These are phyloP conservation scores for Toxotes jaculatrix DNA, from an alignment of 2,113 vertebrate species.

Conservation along the genomic window DNA sequence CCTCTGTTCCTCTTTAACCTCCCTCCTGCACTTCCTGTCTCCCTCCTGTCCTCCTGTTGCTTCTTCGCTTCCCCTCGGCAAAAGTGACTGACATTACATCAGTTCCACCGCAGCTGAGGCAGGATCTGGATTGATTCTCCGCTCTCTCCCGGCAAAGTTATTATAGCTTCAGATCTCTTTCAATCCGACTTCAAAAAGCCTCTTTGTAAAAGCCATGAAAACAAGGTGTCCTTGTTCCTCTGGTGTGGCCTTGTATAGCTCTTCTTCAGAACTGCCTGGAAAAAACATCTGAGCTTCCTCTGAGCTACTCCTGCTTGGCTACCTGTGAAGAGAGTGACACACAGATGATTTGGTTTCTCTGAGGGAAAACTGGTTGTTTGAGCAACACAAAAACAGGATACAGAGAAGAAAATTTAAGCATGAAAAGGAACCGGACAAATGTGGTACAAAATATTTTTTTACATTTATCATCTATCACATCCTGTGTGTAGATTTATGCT, in stretches of 20 bases:
- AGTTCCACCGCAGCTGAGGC: constrained; percentile 30
- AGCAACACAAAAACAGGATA: background rate
- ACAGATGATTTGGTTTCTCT: constrained; percentile 8
- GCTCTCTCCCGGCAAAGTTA: constrained; percentile 23
- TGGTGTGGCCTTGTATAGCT: constrained; percentile 30
- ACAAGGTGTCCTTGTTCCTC: constrained; percentile 31
- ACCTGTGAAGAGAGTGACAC: background rate
- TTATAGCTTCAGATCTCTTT: constrained; percentile 40
- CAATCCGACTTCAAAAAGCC: constrained; percentile 47
- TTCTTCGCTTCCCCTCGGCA: background rate
- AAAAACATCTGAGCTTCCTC: constrained; percentile 17
- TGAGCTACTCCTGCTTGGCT: background rate
- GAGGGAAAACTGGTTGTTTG: background rate
- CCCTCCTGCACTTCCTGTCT: constrained; percentile 22
- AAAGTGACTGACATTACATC: constrained; percentile 31
- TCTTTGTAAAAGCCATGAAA: constrained; percentile 33
- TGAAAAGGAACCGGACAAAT: background rate
- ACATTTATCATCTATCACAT: background rate
- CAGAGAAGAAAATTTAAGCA: background rate
- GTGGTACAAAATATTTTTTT: background rate
- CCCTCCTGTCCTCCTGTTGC: constrained; percentile 14
- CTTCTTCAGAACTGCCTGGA: background rate
- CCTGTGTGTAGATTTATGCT: background rate
- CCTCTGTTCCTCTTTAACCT: constrained; percentile 13
- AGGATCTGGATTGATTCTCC: constrained; percentile 13